Evolutionary conservation across 2,797 vertebrate genomes (phyloP).

Genomic region (Chelmon rostratus): DNA sequence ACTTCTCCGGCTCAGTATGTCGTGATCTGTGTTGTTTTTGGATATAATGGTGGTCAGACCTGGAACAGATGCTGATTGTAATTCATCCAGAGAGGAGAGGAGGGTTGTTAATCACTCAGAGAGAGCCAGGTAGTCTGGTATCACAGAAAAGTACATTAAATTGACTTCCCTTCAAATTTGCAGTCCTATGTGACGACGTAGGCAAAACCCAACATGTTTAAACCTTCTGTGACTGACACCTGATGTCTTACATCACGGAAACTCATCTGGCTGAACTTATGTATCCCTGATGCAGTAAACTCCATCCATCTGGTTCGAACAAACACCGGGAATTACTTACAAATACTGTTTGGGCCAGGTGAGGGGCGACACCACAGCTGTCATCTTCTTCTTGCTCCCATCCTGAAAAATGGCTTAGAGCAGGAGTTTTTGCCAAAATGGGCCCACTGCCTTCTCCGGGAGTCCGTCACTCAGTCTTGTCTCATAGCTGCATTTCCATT

Average conservation of each 20-base stretch:
- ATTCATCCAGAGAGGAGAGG: slow-evolving; percentile 28
- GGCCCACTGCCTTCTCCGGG: slow-evolving; percentile 74
- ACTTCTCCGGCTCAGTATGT: slow-evolving; percentile 36
- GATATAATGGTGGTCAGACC: slow-evolving; percentile 40
- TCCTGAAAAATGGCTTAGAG: slow-evolving; percentile 46
- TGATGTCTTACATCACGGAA: slow-evolving; percentile 62
- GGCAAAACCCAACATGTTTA: slow-evolving; percentile 39
- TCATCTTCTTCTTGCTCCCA: slow-evolving; percentile 34
- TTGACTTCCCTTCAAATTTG: slow-evolving; percentile 47
- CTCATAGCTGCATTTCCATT: slow-evolving; percentile 46
- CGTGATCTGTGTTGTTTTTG: slow-evolving; percentile 50
- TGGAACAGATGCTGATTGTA: slow-evolving; percentile 53
- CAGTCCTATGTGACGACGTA: slow-evolving; percentile 34
- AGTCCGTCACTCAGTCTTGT: slow-evolving; percentile 41
- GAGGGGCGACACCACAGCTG: slow-evolving; percentile 37
- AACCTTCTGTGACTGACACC: slow-evolving; percentile 44
- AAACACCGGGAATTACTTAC: slow-evolving; percentile 51
- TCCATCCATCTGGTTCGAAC: slow-evolving; percentile 44
- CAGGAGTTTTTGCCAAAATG: slow-evolving; percentile 77
- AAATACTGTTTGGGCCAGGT: slow-evolving; percentile 59
- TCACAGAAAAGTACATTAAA: slow-evolving; percentile 49
- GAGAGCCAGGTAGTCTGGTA: slow-evolving; percentile 44
- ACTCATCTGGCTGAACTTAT: slow-evolving; percentile 59
- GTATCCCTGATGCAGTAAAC: slow-evolving; percentile 39
- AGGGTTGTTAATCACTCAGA: slow-evolving; percentile 38